Evolutionary conservation across 2,113 vertebrate genomes (phyloP).

Genomic region (Sminthopsis crassicaudata): DNA sequence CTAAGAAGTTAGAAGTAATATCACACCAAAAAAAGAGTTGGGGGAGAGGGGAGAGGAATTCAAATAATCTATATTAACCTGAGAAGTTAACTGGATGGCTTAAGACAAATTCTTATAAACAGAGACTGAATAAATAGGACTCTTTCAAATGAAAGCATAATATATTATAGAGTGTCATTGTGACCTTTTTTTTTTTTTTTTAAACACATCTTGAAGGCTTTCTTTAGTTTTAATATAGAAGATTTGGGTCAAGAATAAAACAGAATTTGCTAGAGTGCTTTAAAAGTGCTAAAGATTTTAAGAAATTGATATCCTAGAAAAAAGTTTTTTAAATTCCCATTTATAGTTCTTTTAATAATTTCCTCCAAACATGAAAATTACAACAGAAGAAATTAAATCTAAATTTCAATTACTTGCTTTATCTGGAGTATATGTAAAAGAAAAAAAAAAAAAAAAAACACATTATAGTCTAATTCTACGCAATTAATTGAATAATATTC

Average conservation of each 20-base stretch:
- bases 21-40: not conserved
- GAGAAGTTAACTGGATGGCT: not conserved
- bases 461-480: not conserved
- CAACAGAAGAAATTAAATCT: constrained; percentile 31
- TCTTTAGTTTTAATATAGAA: constrained; percentile 70
- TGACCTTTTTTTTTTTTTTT: constrained; percentile 63
- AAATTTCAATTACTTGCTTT: constrained; percentile 32
- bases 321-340: constrained; percentile 40
- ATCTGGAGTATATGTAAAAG: constrained; percentile 34
- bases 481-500: constrained; percentile 21
- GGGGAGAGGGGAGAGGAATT: not conserved
- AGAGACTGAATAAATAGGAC: not conserved
- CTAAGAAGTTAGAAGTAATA: not conserved
- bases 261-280: constrained; percentile 54
- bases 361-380: not conserved
- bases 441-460: constrained; percentile 46
- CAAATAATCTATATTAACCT: not conserved
- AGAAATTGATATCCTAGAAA: constrained; percentile 34
- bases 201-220: constrained; percentile 47
- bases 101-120: not conserved
- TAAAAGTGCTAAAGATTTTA: constrained; percentile 48
- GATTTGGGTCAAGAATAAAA: constrained; percentile 68
- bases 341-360: not conserved
- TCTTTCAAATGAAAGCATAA: not conserved
- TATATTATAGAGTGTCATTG: constrained; percentile 14